phyloP scores from a whole-genome alignment of 1,140 invertebrate species.

The Neoseiulus cucumeris region DNA sequence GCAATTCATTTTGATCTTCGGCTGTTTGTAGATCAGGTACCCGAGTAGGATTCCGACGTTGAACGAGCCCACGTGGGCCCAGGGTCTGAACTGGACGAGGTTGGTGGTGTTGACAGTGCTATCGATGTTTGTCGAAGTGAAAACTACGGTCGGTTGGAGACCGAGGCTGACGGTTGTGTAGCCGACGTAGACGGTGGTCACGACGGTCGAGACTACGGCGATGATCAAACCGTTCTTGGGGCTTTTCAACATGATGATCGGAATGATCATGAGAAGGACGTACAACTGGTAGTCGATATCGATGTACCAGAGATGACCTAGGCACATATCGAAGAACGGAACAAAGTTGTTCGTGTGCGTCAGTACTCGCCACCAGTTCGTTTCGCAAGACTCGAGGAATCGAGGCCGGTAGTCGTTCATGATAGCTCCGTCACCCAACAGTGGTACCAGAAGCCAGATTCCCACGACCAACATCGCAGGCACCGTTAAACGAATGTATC shows the following conservation, averaged over 20 bases:
- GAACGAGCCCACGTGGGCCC: constrained; percentile 18
- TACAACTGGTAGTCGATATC: constrained; percentile 16
- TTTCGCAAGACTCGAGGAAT: constrained; percentile 14
- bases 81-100: constrained; percentile 18
- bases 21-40: constrained; percentile 18
- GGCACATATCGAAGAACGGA: constrained; percentile 26
- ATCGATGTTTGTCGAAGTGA: not conserved
- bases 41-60: constrained; percentile 18
- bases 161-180: not conserved
- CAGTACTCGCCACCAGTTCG: constrained; percentile 62
- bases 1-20: constrained; percentile 15
- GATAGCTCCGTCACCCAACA: not conserved
- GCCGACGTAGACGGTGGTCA: not conserved
- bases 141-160: not conserved
- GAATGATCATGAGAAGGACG: constrained; percentile 6
- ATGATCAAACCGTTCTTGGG: not conserved
- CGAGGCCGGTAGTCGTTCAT: constrained; percentile 1
- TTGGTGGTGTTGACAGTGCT: constrained; percentile 2
- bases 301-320: constrained; percentile 16
- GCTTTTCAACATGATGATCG: not conserved
- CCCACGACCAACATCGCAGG: constrained; percentile 3
- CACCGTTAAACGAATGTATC: not conserved
- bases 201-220: not conserved
- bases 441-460: not conserved
- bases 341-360: constrained; percentile 68